Evolutionary conservation across 2,113 vertebrate species (phyloP).

Genomic region (Poeciliopsis retropinna): DNA sequence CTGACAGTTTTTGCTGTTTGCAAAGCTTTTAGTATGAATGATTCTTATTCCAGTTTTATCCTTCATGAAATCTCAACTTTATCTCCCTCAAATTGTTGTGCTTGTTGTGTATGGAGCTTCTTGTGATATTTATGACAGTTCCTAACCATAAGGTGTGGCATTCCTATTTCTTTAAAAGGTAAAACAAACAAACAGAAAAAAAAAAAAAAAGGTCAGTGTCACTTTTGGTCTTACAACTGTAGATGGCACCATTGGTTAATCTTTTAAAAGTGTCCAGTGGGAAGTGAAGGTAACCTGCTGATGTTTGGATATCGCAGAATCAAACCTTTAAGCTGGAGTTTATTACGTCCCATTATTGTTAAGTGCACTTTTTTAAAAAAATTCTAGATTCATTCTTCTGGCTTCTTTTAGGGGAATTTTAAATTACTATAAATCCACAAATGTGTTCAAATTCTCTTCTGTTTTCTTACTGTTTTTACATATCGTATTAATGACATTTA

Average conservation of each 20-base stretch:
- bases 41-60: not conserved
- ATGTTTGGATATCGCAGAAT: not conserved
- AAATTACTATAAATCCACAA: not conserved
- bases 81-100: not conserved
- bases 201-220: not conserved
- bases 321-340: not conserved
- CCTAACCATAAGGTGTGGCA: not conserved
- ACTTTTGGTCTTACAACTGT: slow-evolving; percentile 44
- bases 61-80: not conserved
- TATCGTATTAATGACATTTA: not conserved
- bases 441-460: not conserved
- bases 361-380: not conserved
- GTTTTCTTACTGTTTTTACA: not conserved
- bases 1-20: not conserved
- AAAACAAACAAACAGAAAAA: too few species aligned
- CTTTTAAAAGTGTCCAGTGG: slow-evolving; percentile 3
- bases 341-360: not conserved
- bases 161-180: not conserved
- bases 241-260: slow-evolving; percentile 71
- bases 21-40: not conserved
- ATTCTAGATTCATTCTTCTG: not conserved
- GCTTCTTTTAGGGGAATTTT: not conserved
- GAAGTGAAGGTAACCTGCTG: not conserved
- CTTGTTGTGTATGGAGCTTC: not conserved
- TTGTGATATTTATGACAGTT: not conserved